Base-by-base conservation (phyloP, 2,888 invertebrate genomes). In the Marronus borbonicus region DNA sequence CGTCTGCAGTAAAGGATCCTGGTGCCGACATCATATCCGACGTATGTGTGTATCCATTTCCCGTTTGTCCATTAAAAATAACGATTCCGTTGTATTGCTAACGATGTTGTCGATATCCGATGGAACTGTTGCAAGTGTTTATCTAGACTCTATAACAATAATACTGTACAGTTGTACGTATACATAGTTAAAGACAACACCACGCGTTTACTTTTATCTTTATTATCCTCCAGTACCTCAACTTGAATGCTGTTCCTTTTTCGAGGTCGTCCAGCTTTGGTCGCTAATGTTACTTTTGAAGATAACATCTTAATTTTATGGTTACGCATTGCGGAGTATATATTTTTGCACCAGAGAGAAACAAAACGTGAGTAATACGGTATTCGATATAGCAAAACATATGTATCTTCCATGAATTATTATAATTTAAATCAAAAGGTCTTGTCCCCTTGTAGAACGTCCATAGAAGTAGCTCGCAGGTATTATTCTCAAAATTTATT, bases 131-230 rank as follows among this genome's bases (percentile, higher is more conserved):
- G 44, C 8, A 58, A 72, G 14, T 72, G 58, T 58, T 58, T 72
- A 72, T 72, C 72, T 72, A 39, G 72, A 72, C 58, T 58, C 44
- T 39, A 72, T 72, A 58, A 72, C 72, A 44, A 39, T 72, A 39
- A 36, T 58, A 58, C 55, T 17, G 55, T 58, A 24, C 44, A 44
- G 12, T n/a, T 49, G 17, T 58, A 36, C 70, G 39, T 72, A 58
- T 49, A 36, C 28, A 17, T 12, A 36, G 8, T 31, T n/a, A 55
- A 66, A 49, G 52, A 5, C 14, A 17, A 24, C 8, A 7, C 36
- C 8, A 20, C 36, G 39, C 17, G 39, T 72, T 44, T 72, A 58
- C 58, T 72, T 72, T 72, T 58, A 72, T 72, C 36, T 58, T 58
- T 36, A 72, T 39, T 58, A 28, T 36, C 5, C 39, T 36, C 52